phyloP scores from a whole-genome alignment of 64 coral and sea anemone genomes.

The Acropora yongei region DNA sequence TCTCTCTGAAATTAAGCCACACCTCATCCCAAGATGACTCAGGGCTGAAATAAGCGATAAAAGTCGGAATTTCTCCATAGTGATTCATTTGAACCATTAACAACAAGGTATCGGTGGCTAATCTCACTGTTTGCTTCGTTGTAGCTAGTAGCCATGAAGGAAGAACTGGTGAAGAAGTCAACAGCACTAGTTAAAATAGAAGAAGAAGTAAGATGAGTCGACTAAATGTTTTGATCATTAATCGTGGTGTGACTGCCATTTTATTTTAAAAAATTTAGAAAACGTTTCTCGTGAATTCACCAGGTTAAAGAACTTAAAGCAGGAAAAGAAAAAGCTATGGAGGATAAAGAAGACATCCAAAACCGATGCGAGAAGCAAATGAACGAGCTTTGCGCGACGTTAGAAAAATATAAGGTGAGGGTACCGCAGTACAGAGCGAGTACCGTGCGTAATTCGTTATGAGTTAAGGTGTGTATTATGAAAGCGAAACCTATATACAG shows the following conservation, averaged over 20 bases:
- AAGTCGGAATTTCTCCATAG: too few relatives aligned
- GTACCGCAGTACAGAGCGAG: too few relatives aligned
- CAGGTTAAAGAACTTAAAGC: slow-evolving; percentile 65
- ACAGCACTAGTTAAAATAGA: slow-evolving; percentile 16
- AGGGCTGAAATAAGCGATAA: too few relatives aligned
- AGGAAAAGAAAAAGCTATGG: slow-evolving; percentile 61
- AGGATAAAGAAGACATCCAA: slow-evolving; percentile 85
- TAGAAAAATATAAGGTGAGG: slow-evolving; percentile 94
- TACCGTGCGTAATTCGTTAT: too few relatives aligned
- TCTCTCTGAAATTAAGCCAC: too few relatives aligned
- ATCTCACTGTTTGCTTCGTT: neutral
- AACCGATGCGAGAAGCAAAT: slow-evolving; percentile 86
- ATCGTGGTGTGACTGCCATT: neutral
- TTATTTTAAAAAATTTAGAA: neutral
- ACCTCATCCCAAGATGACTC: too few relatives aligned
- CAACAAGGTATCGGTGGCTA: too few relatives aligned
- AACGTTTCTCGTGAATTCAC: neutral
- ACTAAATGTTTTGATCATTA: neutral
- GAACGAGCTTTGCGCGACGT: slow-evolving; percentile 89
- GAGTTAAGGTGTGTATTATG: too few relatives aligned
- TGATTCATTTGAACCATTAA: too few relatives aligned
- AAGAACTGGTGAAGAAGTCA: slow-evolving; percentile 48
- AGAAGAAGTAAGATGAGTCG: slow-evolving; percentile 28
- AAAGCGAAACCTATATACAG: too few relatives aligned
- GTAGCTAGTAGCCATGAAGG: slow-evolving; percentile 35